Evolutionary conservation across 2,797 vertebrate genomes (phyloP), one percentile per base, ranked within the genome.

Genomic region (Percopsis omiscomaycus): DNA sequence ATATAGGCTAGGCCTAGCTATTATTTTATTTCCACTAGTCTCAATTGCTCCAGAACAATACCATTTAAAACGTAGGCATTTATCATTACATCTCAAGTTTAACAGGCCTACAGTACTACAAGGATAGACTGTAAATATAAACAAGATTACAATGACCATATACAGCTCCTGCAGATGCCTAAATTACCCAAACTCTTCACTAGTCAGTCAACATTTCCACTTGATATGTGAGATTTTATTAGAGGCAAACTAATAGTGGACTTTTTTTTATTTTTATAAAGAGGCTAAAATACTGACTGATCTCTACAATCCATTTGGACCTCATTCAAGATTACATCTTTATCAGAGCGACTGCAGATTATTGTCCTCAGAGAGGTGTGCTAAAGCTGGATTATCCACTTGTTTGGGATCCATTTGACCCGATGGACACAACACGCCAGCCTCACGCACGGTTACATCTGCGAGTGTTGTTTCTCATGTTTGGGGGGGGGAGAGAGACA

Each of bases 381-480:
- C 73, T 90, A 89, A 91, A 90, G 82, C 76, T 75, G 89, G 89
- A 92, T 91, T 90, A 91, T 91, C 87, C 82, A 83, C 82, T 90
- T 89, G 86, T 86, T 83, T 84, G 81, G 83, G 82, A 86, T 88
- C 84, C 81, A 75, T 83, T 74, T 88, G 88, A 89, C 89, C 85
- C 66, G 62, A 72, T 81, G 79, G 78, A 86, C 42, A 66, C 68
- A 73, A 71, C 69, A 62, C 81, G 87, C 83, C 88, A 88, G 82
- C 55, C 79, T 82, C 81, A 84, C 81, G 80, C 70, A 28, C 75
- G 79, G 69, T 73, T 80, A 85, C 88, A 91, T 92, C 89, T 92
- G 89, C 80, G 84, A 74, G 55, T 86, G 73, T 82, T 86, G 89
- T 71, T 67, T 13, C 13, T 9, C 74, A 80, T 64, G 50, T 49